A percentile compares a stretch with the other conserved stretches of the same genome.
Conservation (phyloP, 2,797 vertebrate genomes). For the Eidolon dupreanum region DNA sequence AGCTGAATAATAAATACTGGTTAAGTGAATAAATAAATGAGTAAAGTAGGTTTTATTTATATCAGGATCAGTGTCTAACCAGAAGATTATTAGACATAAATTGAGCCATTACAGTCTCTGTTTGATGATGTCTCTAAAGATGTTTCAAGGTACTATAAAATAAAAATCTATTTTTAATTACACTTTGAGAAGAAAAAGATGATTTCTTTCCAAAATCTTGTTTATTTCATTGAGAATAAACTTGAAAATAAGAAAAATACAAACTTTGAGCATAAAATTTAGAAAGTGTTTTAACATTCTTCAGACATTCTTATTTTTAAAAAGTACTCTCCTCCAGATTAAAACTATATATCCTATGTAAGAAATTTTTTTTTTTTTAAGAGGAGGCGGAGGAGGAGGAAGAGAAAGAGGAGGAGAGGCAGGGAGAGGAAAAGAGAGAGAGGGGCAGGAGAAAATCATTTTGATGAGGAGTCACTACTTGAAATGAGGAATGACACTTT, state of each 20-base stretch:
- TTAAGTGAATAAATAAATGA: neutral
- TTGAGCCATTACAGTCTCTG: neutral
- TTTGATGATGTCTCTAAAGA: neutral
- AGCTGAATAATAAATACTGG: neutral
- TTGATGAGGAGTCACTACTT: neutral
- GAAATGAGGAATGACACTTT: neutral
- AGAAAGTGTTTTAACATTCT: neutral
- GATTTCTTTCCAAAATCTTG: neutral
- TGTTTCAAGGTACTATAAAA: neutral
- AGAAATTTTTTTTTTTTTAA: neutral
- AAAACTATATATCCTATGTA: neutral
- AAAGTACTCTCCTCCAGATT: neutral
- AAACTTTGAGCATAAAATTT: conserved; percentile 1
- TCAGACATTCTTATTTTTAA: neutral
- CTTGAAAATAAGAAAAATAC: neutral
- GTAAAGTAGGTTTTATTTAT: neutral
- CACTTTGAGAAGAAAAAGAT: neutral
- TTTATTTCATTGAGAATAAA: neutral
- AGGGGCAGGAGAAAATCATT: neutral
- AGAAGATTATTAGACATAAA: neutral
- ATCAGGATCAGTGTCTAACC: neutral
- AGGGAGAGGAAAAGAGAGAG: no score
- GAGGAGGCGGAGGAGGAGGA: neutral
- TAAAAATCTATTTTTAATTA: neutral
- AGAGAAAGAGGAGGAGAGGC: no score